Base-by-base conservation (phyloP, 2,113 vertebrate species). In the Podiceps cristatus region DNA sequence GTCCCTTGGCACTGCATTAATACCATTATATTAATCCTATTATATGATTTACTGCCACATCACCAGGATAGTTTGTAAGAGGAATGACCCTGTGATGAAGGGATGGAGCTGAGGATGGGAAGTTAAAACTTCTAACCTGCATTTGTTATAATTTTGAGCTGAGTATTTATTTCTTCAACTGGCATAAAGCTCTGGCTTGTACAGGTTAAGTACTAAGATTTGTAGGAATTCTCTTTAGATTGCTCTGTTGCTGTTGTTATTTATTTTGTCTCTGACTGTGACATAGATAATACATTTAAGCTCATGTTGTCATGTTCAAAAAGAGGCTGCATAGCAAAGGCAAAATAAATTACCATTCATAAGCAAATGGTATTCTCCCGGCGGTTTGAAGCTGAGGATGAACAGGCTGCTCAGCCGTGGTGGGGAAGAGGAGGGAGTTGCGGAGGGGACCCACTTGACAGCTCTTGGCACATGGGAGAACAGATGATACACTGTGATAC, bases 11-110 rank as follows among this genome's bases (percentile, higher is more conserved):
- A 77, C 33, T 72, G 52, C 35, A 45, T 95, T 62, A 86, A 91
- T 93, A 25, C 23, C 55, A 52, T 94, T 94, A 75, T 7, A 93
- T 89, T 90, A 71, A 92, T 64, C 27, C 33, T 49, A 77, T 94
- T 91, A 52, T 9, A 77, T 72, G 82, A 91, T 80, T 81, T 92
- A 77, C 23, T 88, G 82, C 44, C 55, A 59, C 64, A 86, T 74
- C 67, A 71, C 28, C 9, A 23, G 58, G n/a, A 47, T 33, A n/a
- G 31, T 24, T 90, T 76, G 77, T 59, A 63, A 83, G 82, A 69
- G 35, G 18, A 67, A 58, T 55, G 67, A 47, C 23, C 25, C 25
- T 59, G 6, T 1, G 2, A 53, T 49, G 42, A 74, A 87, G 13
- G 58, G n/a, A 49, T 24, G 62, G 50, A 77, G 18, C 28, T 78